Percentiles rank a stretch among this genome's conserved stretches.
phyloP scores from a whole-genome alignment of 2,113 vertebrate genomes.

The Gadus chalcogrammus region DNA sequence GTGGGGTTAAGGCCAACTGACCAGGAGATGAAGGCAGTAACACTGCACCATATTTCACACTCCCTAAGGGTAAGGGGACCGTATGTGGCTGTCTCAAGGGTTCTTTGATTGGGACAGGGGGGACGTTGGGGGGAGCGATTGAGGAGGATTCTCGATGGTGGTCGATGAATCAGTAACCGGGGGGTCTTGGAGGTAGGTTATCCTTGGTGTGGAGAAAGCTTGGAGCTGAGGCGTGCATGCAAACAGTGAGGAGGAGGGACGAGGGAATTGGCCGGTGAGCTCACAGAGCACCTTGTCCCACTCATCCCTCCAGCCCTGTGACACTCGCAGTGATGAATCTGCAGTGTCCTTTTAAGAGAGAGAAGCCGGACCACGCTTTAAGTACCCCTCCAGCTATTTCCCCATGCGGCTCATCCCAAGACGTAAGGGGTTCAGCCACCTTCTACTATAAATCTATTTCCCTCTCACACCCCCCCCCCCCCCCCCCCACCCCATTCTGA shows the following conservation, averaged over 20 bases:
- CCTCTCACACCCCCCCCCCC: no score
- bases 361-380: background rate
- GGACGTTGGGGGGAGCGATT: conserved; percentile 33
- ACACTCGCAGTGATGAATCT: background rate
- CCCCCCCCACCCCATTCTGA: background rate
- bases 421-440: no score
- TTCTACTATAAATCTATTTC: no score
- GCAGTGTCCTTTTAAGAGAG: background rate
- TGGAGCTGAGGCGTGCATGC: conserved; percentile 13
- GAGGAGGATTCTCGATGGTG: conserved; percentile 4
- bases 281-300: conserved; percentile 23
- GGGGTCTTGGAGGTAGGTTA: background rate
- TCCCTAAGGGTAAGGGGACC: no score
- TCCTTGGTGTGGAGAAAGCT: conserved; percentile 4
- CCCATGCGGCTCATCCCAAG: no score
- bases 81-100: conserved; percentile 1
- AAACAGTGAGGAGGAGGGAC: background rate
- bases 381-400: background rate
- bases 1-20: conserved; percentile 46
- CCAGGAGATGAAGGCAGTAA: conserved; percentile 41
- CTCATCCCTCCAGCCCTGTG: background rate
- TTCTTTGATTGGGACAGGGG: conserved; percentile 16
- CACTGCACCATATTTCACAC: conserved; percentile 14
- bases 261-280: conserved; percentile 18
- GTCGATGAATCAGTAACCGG: background rate